Percentiles rank a stretch among this genome's conserved stretches.
Conservation (phyloP, 2,888 invertebrate species). For the Thera obeliscata region DNA sequence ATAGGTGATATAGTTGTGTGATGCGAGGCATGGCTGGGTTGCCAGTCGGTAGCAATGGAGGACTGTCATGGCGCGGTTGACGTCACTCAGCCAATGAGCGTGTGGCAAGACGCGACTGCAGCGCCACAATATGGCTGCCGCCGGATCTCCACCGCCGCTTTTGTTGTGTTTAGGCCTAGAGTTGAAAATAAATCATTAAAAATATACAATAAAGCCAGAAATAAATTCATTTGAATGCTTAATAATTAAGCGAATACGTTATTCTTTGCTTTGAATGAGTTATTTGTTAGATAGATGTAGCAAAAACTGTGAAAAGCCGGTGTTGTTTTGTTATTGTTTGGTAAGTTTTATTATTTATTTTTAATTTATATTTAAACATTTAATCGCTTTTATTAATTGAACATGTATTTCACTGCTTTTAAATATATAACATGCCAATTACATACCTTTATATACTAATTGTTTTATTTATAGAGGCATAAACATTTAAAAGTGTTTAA, state of each 20-base stretch:
- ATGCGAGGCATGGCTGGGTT: constrained; percentile 46
- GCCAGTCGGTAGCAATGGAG: constrained; percentile 72
- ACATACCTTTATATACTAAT: neutral
- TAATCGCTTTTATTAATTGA: neutral
- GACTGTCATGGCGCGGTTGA: constrained; percentile 80
- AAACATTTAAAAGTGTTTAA: neutral
- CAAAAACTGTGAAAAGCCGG: constrained; percentile 48
- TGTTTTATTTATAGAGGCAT: neutral
- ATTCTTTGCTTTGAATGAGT: constrained; percentile 15
- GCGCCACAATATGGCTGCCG: constrained; percentile 84
- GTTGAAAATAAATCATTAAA: constrained; percentile 58
- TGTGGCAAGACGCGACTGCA: constrained; percentile 70
- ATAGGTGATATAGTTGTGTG: constrained; percentile 56
- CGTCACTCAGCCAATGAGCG: constrained; percentile 82
- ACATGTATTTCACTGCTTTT: neutral
- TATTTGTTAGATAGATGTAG: constrained; percentile 19
- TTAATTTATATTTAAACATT: neutral
- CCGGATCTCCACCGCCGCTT: constrained; percentile 75
- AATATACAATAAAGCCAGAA: constrained; percentile 39
- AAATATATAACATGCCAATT: neutral
- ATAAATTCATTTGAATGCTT: constrained; percentile 30
- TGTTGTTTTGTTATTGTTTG: constrained; percentile 50
- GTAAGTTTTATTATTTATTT: constrained; percentile 48
- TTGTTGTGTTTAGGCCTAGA: constrained; percentile 80
- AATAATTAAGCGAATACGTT: constrained; percentile 8